These are phyloP conservation scores for Mesoligia furuncula DNA, from an alignment of 2,888 invertebrate genomes.

Conservation along the genomic window DNA sequence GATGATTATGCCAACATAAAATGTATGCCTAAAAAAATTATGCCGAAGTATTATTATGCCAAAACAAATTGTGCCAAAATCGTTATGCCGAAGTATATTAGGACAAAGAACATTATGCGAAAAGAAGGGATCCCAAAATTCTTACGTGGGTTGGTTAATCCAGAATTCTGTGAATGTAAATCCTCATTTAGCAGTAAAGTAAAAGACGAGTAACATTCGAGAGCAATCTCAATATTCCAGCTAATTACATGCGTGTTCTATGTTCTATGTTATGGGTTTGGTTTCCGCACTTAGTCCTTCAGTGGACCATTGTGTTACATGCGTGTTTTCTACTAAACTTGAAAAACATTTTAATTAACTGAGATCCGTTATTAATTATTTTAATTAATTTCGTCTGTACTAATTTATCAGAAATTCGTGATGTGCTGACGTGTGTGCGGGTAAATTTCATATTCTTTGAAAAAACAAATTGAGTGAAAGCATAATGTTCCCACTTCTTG, in stretches of 20 bases:
- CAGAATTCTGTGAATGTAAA: not conserved
- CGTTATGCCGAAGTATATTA: no score
- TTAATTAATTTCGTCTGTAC: conserved; percentile 17
- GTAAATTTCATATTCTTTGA: conserved; percentile 3
- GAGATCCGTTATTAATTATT: conserved; percentile 25
- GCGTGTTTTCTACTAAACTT: conserved; percentile 5
- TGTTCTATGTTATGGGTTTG: no score
- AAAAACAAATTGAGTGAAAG: not conserved
- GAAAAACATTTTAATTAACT: conserved; percentile 41
- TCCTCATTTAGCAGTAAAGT: not conserved
- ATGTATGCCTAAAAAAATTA: no score
- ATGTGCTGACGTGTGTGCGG: not conserved
- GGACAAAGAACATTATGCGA: no score
- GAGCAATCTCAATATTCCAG: conserved; percentile 5
- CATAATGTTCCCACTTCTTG: no score
- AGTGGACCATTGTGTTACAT: no score
- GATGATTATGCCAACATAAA: no score
- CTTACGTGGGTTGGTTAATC: not conserved
- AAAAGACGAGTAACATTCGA: not conserved
- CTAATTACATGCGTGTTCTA: conserved; percentile 29
- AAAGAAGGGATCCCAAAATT: no score
- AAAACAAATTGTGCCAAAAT: no score
- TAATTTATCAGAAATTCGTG: conserved; percentile 21
- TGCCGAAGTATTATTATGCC: no score
- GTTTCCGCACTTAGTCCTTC: no score